phyloP scores from a whole-genome alignment of 1,140 invertebrate genomes.

The Listronotus oregonensis region DNA sequence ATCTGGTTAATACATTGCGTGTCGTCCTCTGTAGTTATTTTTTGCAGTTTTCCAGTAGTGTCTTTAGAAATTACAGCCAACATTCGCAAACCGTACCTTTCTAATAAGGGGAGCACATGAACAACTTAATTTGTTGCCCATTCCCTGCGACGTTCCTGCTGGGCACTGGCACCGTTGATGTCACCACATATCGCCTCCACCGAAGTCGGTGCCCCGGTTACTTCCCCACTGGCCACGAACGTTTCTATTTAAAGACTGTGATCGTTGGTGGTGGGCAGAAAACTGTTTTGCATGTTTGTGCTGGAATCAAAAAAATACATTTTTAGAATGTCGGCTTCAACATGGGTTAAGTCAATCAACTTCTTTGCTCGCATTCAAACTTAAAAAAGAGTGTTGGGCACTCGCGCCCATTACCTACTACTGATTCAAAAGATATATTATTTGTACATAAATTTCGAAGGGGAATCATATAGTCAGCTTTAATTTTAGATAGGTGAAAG shows the following conservation, averaged over 20 bases:
- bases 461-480: too few species aligned
- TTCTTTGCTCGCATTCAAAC: too few species aligned
- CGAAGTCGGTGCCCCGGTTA: conserved; percentile 62
- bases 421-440: too few species aligned
- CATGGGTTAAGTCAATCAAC: too few species aligned
- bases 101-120: conserved; percentile 91
- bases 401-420: too few species aligned
- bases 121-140: conserved; percentile 95
- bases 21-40: too few species aligned
- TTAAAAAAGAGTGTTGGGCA: too few species aligned
- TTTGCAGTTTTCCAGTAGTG: too few species aligned
- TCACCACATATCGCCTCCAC: conserved; percentile 67
- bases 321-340: not conserved
- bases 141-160: conserved; percentile 63
- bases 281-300: conserved; percentile 52
- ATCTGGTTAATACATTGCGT: too few species aligned
- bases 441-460: too few species aligned
- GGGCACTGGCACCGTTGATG: conserved; percentile 61
- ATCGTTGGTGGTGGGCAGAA: conserved; percentile 59
- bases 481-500: too few species aligned
- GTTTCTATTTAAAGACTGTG: conserved; percentile 71
- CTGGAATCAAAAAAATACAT: conserved; percentile 41
- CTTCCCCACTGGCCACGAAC: conserved; percentile 56
- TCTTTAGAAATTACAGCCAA: too few species aligned
- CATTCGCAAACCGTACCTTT: conserved; percentile 59